These are phyloP conservation scores for Paedocypris sp. DNA, from an alignment of 2,113 vertebrate species.

Conservation along the genomic window DNA sequence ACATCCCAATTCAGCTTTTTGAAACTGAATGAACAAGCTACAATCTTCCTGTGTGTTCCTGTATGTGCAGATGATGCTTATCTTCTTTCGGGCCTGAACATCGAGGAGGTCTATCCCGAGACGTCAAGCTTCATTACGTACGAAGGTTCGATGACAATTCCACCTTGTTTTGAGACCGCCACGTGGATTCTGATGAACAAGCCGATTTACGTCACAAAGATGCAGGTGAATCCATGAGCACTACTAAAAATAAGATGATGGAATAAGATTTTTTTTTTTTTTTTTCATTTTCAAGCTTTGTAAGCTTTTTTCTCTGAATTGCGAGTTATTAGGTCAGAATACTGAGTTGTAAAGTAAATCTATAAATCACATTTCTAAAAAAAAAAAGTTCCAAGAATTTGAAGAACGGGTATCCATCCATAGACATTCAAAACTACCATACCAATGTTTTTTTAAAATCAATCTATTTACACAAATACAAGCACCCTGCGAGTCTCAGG, in stretches of 20 bases:
- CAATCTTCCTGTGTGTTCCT: background rate
- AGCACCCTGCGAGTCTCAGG: too few relatives aligned
- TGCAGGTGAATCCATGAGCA: conserved; percentile 75
- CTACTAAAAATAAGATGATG: background rate
- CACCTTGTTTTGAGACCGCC: conserved; percentile 91
- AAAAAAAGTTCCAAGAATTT: too few relatives aligned
- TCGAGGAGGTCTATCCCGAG: conserved; percentile 94
- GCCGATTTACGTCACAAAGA: conserved; percentile 94
- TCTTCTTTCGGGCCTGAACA: conserved; percentile 89
- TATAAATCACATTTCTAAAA: too few relatives aligned
- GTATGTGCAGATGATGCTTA: conserved; percentile 83
- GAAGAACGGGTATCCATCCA: too few relatives aligned
- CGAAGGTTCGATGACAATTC: conserved; percentile 95
- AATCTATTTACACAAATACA: too few relatives aligned
- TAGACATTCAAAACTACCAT: too few relatives aligned
- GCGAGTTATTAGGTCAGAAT: too few relatives aligned
- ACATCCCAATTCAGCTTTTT: background rate
- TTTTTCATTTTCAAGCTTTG: too few relatives aligned
- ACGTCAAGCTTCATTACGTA: conserved; percentile 95
- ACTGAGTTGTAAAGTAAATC: too few relatives aligned
- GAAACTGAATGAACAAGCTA: background rate
- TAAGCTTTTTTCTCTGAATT: too few relatives aligned
- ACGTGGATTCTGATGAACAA: conserved; percentile 99
- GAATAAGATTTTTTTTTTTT: background rate
- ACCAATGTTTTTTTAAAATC: too few relatives aligned